Conservation (phyloP, 2,797 vertebrate genomes). For the Heliangelus exortis region DNA sequence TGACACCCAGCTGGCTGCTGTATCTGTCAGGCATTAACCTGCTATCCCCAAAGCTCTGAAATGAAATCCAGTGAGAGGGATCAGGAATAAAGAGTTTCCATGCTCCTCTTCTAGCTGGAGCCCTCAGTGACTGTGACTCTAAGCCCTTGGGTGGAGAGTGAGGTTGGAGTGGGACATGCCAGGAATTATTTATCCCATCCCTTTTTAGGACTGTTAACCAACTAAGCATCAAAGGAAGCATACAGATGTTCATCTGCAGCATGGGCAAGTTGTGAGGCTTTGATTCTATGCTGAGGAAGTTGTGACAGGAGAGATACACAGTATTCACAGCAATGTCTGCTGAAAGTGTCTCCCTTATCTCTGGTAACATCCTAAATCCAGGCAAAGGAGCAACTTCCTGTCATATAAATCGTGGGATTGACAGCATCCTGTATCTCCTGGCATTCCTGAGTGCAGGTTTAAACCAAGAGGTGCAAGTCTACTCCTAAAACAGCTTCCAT, state of each 20-base stretch:
- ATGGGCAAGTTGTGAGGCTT: not conserved
- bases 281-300: not conserved
- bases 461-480: not conserved
- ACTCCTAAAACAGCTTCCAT: not conserved
- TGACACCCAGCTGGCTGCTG: not conserved
- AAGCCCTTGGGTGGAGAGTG: not conserved
- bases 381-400: not conserved
- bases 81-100: not conserved
- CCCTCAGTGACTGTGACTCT: rapidly evolving
- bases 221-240: not conserved
- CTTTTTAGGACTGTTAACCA: not conserved
- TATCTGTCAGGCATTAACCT: not conserved
- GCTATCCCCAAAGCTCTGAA: not conserved
- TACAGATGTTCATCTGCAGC: not conserved
- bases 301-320: not conserved
- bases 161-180: not conserved
- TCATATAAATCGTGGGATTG: not conserved
- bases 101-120: not conserved
- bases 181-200: not conserved
- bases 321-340: not conserved
- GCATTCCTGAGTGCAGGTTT: not conserved
- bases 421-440: not conserved
- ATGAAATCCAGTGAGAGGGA: not conserved
- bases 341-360: not conserved
- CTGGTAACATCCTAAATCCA: not conserved